phyloP scores from a whole-genome alignment of 2,113 vertebrate species.

The Delphinapterus leucas region DNA sequence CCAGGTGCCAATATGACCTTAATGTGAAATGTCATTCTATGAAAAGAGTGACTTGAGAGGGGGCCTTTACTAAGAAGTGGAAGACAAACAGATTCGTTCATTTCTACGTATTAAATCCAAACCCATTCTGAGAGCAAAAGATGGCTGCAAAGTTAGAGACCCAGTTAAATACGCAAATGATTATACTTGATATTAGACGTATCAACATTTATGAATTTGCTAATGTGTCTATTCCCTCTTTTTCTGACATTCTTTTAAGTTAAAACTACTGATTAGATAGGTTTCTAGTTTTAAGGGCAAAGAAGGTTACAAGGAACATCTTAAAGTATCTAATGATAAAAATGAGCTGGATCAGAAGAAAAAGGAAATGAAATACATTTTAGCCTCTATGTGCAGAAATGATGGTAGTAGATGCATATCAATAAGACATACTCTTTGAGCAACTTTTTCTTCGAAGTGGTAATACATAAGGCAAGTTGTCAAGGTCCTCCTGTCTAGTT shows the following conservation, averaged over 20 bases:
- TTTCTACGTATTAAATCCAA: neutral
- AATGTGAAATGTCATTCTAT: slow-evolving; percentile 6
- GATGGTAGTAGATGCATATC: neutral
- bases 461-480: neutral
- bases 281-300: neutral
- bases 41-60: neutral
- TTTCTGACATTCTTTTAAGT: slow-evolving; percentile 9
- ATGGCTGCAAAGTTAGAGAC: neutral
- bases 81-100: neutral
- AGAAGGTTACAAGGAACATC: neutral
- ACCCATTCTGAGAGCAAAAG: neutral
- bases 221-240: neutral
- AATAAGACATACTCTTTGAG: neutral
- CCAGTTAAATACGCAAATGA: neutral
- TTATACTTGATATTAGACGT: neutral
- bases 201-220: neutral
- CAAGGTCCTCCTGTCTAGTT: neutral
- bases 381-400: neutral
- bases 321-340: neutral
- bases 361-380: neutral
- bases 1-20: neutral
- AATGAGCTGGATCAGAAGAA: neutral
- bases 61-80: neutral
- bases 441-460: neutral
- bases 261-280: neutral